Conservation (phyloP, 2,888 invertebrate genomes). For the Chrysolina oricalcia region DNA sequence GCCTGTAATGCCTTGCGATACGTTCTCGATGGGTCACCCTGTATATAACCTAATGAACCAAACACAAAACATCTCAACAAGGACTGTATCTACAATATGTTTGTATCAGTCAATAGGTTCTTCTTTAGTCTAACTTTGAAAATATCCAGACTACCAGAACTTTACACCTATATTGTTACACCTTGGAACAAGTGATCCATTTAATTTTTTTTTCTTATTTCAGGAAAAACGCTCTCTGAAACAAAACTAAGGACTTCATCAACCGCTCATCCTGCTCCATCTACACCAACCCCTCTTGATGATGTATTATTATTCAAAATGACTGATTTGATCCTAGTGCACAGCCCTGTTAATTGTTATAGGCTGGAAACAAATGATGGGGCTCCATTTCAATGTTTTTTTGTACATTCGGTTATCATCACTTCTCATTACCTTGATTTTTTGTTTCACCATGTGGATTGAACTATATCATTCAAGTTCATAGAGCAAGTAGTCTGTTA, state of each 20-base stretch:
- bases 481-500: no score
- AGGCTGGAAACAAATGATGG: slow-evolving; percentile 42
- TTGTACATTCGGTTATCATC: background rate
- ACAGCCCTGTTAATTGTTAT: slow-evolving; percentile 18
- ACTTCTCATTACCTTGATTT: background rate
- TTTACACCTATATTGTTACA: no score
- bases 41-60: no score
- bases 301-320: background rate
- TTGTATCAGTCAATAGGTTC: no score
- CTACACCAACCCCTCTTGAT: background rate
- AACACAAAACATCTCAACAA: no score
- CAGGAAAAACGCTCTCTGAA: slow-evolving; percentile 58
- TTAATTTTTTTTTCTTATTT: slow-evolving; percentile 41
- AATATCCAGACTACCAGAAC: no score
- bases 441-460: background rate
- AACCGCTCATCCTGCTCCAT: background rate
- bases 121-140: no score
- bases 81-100: no score
- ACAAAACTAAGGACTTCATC: slow-evolving; percentile 40
- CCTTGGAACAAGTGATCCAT: background rate
- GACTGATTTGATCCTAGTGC: slow-evolving; percentile 25
- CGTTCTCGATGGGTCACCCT: no score
- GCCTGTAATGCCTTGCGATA: no score
- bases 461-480: no score
- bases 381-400: background rate